These are phyloP conservation scores for Chironomus tentans DNA, from an alignment of 2,888 invertebrate species.

Conservation along the genomic window DNA sequence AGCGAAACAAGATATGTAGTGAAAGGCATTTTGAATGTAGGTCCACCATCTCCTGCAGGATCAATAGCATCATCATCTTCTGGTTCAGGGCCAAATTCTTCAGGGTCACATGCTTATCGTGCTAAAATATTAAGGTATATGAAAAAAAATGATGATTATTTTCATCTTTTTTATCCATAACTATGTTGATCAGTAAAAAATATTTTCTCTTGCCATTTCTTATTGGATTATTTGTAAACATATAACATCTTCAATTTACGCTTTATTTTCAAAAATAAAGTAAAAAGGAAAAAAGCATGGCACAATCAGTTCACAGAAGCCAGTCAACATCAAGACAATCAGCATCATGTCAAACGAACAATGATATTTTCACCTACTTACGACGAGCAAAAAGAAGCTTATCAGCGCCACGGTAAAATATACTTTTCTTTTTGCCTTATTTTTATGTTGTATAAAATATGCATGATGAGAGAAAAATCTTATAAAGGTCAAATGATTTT, in stretches of 20 bases:
- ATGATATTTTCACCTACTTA: slow-evolving; percentile 34
- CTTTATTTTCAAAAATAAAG: background rate
- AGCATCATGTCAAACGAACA: slow-evolving; percentile 22
- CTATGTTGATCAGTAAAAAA: too few species aligned
- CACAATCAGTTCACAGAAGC: slow-evolving; percentile 44
- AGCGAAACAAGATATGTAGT: slow-evolving; percentile 13
- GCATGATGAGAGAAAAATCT: background rate
- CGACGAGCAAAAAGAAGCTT: slow-evolving; percentile 36
- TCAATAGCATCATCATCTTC: slow-evolving; percentile 15
- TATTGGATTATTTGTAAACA: too few species aligned
- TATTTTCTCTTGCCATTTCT: too few species aligned
- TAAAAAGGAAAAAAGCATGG: slow-evolving; percentile 35
- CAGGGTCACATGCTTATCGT: slow-evolving; percentile 22
- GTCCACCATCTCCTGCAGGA: background rate
- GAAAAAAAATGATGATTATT: too few species aligned
- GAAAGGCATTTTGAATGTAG: slow-evolving; percentile 15
- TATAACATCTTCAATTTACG: too few species aligned
- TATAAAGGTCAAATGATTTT: background rate
- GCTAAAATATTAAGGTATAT: slow-evolving; percentile 21
- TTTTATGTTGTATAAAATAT: background rate
- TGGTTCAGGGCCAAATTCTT: background rate
- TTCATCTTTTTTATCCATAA: too few species aligned
- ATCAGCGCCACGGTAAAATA: slow-evolving; percentile 38
- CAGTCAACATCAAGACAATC: slow-evolving; percentile 46
- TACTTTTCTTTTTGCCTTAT: background rate